A percentile compares a stretch with the other conserved stretches of the same genome.
Evolutionary conservation across 2,888 invertebrate species (phyloP).

Genomic region (Thereva unica): DNA sequence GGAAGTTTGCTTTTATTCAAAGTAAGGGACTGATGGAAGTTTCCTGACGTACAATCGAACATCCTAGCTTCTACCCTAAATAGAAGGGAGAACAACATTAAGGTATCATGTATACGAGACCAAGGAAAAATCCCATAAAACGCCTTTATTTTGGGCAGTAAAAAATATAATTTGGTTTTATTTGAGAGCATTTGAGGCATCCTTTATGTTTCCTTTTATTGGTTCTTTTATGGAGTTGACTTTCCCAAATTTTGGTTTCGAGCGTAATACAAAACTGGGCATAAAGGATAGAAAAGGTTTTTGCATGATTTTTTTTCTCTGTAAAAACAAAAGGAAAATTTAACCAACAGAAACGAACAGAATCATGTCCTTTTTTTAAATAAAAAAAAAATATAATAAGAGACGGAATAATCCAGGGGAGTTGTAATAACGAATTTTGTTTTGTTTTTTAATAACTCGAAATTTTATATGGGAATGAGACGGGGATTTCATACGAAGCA

Average conservation of each 20-base stretch:
- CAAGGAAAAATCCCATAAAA: constrained; percentile 38
- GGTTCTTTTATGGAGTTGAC: constrained; percentile 35
- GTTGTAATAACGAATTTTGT: too few relatives aligned
- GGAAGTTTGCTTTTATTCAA: constrained; percentile 17
- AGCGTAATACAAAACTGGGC: too few relatives aligned
- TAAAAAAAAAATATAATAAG: too few relatives aligned
- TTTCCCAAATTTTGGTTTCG: constrained; percentile 28
- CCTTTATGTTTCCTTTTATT: constrained; percentile 40
- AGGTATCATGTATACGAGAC: constrained; percentile 36
- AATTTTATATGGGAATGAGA: too few relatives aligned
- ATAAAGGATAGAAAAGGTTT: too few relatives aligned
- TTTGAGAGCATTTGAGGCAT: constrained; percentile 41
- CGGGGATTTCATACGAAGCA: too few relatives aligned
- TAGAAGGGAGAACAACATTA: constrained; percentile 12
- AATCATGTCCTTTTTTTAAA: too few relatives aligned
- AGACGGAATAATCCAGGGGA: too few relatives aligned
- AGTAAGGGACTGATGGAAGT: constrained; percentile 29
- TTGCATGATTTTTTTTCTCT: too few relatives aligned
- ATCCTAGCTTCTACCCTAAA: constrained; percentile 20
- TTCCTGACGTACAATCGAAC: constrained; percentile 38
- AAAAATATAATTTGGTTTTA: constrained; percentile 42
- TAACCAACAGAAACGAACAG: too few relatives aligned
- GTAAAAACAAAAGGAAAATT: too few relatives aligned
- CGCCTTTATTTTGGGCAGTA: constrained; percentile 41
- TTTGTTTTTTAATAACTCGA: too few relatives aligned